Conservation (phyloP, 2,888 invertebrate species). For the Phrixothrix hirtus region DNA sequence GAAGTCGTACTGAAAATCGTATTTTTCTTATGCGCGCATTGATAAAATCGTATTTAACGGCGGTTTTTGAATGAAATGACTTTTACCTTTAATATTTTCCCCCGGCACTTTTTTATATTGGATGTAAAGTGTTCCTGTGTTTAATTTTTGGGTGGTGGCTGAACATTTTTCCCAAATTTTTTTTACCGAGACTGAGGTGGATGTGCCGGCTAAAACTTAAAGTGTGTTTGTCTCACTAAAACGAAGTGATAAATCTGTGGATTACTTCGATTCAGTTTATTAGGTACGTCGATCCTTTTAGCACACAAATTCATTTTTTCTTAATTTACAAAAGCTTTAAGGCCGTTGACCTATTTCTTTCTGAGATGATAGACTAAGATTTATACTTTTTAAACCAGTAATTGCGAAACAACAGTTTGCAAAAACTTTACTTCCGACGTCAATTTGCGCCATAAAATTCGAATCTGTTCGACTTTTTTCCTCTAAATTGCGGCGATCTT, state of each 20-base stretch:
- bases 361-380: constrained; percentile 1
- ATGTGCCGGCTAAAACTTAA: neutral
- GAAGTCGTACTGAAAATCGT: neutral
- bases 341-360: constrained; percentile 20
- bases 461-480: neutral
- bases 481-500: no score
- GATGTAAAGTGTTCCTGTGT: neutral
- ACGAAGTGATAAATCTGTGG: constrained; percentile 12
- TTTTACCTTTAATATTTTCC: neutral
- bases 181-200: neutral
- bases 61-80: neutral
- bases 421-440: no score
- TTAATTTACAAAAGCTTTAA: no score
- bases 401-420: no score
- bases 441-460: no score
- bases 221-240: neutral
- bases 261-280: constrained; percentile 14
- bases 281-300: constrained; percentile 15
- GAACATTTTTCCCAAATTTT: neutral
- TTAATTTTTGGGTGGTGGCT: neutral
- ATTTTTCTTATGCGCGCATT: neutral
- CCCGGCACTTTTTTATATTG: neutral
- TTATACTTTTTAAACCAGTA: no score
- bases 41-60: neutral
- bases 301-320: no score